These are phyloP conservation scores for Pyrochroa serraticornis DNA, from an alignment of 2,888 invertebrate species.

Conservation along the genomic window DNA sequence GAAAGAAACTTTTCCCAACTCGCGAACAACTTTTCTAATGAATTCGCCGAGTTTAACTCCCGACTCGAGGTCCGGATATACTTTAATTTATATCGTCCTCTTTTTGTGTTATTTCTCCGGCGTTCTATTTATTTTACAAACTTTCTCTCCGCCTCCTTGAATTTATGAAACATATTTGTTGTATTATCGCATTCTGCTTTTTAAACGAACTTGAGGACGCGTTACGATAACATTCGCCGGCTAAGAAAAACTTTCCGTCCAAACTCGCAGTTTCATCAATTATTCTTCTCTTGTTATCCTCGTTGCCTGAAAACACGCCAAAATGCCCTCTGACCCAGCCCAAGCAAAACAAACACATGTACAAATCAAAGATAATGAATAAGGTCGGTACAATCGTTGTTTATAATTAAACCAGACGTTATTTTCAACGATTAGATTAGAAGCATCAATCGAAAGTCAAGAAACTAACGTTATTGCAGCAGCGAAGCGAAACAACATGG, in stretches of 20 bases:
- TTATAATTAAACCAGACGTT: background rate
- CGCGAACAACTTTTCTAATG: conserved; percentile 26
- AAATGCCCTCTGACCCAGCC: no score
- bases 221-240: no score
- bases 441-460: conserved; percentile 13
- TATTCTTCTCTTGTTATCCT: no score
- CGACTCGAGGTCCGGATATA: conserved; percentile 18
- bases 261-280: no score
- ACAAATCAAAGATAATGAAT: background rate
- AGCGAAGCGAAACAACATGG: conserved; percentile 9
- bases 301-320: background rate
- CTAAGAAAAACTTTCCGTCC: no score
- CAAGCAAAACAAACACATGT: no score
- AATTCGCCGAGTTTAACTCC: conserved; percentile 20
- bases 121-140: no score
- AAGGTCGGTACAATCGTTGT: conserved; percentile 3
- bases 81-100: conserved; percentile 26
- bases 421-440: conserved; percentile 2
- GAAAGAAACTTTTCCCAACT: conserved; percentile 22
- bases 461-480: conserved; percentile 13
- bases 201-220: no score
- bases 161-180: no score
- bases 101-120: no score
- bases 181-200: no score
- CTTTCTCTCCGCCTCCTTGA: no score